A percentile compares a stretch with the other conserved stretches of the same genome.
These are phyloP conservation scores for Yponomeuta evonymella DNA, from an alignment of 2,888 invertebrate species.

Conservation along the genomic window DNA sequence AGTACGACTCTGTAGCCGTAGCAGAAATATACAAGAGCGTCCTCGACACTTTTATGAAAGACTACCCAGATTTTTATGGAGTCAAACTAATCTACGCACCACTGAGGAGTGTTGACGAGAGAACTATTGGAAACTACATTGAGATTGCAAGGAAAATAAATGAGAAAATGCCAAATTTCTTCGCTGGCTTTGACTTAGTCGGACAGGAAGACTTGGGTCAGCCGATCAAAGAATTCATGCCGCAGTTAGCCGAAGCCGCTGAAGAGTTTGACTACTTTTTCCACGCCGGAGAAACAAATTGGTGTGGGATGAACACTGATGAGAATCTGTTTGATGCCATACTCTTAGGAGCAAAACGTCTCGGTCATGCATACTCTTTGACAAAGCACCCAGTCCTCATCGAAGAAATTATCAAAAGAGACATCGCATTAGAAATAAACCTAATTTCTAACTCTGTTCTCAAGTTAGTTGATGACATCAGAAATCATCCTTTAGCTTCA, in stretches of 20 bases:
- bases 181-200: conserved; percentile 89
- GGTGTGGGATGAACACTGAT: conserved; percentile 80
- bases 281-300: conserved; percentile 89
- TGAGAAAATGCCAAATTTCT: conserved; percentile 76
- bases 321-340: conserved; percentile 86
- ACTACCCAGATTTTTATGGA: conserved; percentile 81
- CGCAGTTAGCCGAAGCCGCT: conserved; percentile 65
- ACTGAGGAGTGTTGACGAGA: conserved; percentile 55
- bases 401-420: conserved; percentile 71
- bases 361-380: conserved; percentile 86
- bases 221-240: conserved; percentile 76
- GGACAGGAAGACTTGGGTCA: conserved; percentile 86
- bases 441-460: conserved; percentile 84
- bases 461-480: conserved; percentile 75
- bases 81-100: conserved; percentile 83
- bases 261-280: conserved; percentile 80
- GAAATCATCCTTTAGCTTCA: conserved; percentile 79
- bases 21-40: conserved; percentile 74
- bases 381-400: conserved; percentile 82
- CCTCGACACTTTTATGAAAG: conserved; percentile 71
- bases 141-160: conserved; percentile 59
- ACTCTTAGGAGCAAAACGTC: conserved; percentile 81
- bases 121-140: conserved; percentile 65
- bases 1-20: conserved; percentile 69
- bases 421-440: conserved; percentile 81